Percentiles rank a stretch among this genome's conserved stretches.
These are phyloP conservation scores for Micoletzkya japonica DNA, from an alignment of 2,888 invertebrate genomes.

Conservation along the genomic window DNA sequence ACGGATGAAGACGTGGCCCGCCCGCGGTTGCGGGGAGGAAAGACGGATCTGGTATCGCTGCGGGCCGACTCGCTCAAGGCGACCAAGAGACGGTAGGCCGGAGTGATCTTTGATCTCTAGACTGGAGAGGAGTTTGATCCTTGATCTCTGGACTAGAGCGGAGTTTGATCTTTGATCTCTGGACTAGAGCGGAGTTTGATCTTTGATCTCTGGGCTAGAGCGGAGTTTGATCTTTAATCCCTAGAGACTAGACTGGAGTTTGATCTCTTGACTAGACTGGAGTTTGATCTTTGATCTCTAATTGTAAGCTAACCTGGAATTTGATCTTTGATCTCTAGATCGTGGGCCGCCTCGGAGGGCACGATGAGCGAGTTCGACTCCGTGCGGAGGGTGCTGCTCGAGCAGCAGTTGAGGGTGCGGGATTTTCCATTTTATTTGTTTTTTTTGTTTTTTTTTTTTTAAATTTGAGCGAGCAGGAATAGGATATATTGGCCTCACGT, in stretches of 20 bases:
- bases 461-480: too few species aligned
- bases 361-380: slow-evolving; percentile 51
- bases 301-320: too few species aligned
- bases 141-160: too few species aligned
- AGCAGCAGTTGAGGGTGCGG: slow-evolving; percentile 51
- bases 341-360: slow-evolving; percentile 58
- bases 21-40: slow-evolving; percentile 37
- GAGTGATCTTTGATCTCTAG: background rate
- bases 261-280: background rate
- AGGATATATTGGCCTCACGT: too few species aligned
- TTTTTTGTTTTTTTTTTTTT: background rate
- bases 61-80: slow-evolving; percentile 60
- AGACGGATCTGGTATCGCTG: slow-evolving; percentile 55
- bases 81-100: slow-evolving; percentile 50
- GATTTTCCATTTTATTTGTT: background rate
- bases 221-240: too few species aligned
- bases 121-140: too few species aligned
- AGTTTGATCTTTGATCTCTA: too few species aligned
- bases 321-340: slow-evolving; percentile 33
- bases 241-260: too few species aligned
- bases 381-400: slow-evolving; percentile 49
- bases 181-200: too few species aligned
- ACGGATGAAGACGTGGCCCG: slow-evolving; percentile 38
- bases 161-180: too few species aligned
- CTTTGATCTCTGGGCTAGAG: too few species aligned